Percentiles rank a stretch among this genome's conserved stretches.
These are phyloP conservation scores for Acomys russatus DNA, from an alignment of 2,797 vertebrate species.

Conservation along the genomic window DNA sequence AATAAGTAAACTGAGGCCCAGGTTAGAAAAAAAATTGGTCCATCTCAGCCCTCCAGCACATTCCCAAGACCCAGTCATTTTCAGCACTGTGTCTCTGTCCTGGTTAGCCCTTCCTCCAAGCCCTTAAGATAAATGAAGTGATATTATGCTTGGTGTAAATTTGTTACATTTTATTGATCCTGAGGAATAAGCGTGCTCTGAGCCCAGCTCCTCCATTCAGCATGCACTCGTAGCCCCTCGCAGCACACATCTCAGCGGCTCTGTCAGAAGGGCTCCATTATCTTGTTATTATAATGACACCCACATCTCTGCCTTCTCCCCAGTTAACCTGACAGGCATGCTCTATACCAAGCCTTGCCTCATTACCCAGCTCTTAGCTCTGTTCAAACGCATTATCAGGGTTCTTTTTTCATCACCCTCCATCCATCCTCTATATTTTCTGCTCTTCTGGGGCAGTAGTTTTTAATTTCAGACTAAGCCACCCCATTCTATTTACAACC, in stretches of 20 bases:
- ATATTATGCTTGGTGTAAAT: neutral
- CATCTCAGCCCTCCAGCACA: too few relatives aligned
- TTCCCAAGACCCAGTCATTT: neutral
- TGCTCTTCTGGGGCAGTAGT: neutral
- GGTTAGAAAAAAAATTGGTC: neutral
- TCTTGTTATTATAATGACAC: slow-evolving; percentile 39
- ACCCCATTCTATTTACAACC: slow-evolving; percentile 34
- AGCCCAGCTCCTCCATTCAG: neutral
- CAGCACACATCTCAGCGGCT: neutral
- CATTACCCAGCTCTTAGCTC: slow-evolving; percentile 40
- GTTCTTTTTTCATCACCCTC: neutral
- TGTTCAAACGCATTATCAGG: slow-evolving; percentile 18
- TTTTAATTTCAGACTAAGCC: slow-evolving; percentile 28
- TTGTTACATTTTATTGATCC: slow-evolving; percentile 48
- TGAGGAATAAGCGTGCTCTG: neutral
- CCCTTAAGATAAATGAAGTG: slow-evolving; percentile 19
- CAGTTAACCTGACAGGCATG: slow-evolving; percentile 44
- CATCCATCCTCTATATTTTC: neutral
- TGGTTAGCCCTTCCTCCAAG: neutral
- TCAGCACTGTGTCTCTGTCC: neutral
- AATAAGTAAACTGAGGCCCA: neutral
- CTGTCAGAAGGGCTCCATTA: slow-evolving; percentile 31
- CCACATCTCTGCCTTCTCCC: neutral
- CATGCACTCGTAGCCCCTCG: neutral
- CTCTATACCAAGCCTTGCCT: slow-evolving; percentile 10